A percentile compares a stretch with the other conserved stretches of the same genome.
Evolutionary conservation across 1,140 invertebrate genomes (phyloP).

Genomic region (Cydia fagiglandana): DNA sequence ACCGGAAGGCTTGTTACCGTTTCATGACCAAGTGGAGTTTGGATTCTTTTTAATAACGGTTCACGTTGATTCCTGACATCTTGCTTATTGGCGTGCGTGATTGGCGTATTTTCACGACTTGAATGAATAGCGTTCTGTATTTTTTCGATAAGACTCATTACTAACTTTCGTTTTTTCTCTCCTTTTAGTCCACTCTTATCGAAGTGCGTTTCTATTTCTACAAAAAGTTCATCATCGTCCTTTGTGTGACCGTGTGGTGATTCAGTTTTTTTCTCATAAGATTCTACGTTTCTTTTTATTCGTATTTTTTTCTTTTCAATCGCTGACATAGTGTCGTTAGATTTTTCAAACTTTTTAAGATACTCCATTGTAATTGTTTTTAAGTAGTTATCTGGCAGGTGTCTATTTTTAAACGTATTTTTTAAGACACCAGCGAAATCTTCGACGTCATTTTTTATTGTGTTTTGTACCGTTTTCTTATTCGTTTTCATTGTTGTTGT

Average conservation of each 20-base stretch:
- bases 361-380: conserved; percentile 53
- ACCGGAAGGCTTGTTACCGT: conserved; percentile 8
- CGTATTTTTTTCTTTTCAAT: conserved; percentile 45
- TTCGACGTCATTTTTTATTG: conserved; percentile 33
- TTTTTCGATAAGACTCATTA: conserved; percentile 61
- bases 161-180: conserved; percentile 64
- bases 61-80: not conserved
- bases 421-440: not conserved
- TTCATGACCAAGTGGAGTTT: conserved; percentile 54
- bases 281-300: conserved; percentile 44
- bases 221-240: conserved; percentile 62
- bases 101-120: conserved; percentile 38
- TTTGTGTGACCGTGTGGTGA: conserved; percentile 41
- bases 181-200: conserved; percentile 62
- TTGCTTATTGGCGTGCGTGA: too few species aligned
- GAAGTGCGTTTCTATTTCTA: conserved; percentile 74
- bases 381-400: conserved; percentile 36
- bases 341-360: conserved; percentile 46
- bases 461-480: conserved; percentile 25
- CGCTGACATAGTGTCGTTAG: conserved; percentile 36
- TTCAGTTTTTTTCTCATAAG: conserved; percentile 45
- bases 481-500: conserved; percentile 16
- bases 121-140: conserved; percentile 65
- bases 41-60: conserved; percentile 56
- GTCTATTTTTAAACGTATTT: not conserved